These are phyloP conservation scores for Fundulus diaphanus DNA, from an alignment of 2,797 vertebrate genomes.

Conservation along the genomic window DNA sequence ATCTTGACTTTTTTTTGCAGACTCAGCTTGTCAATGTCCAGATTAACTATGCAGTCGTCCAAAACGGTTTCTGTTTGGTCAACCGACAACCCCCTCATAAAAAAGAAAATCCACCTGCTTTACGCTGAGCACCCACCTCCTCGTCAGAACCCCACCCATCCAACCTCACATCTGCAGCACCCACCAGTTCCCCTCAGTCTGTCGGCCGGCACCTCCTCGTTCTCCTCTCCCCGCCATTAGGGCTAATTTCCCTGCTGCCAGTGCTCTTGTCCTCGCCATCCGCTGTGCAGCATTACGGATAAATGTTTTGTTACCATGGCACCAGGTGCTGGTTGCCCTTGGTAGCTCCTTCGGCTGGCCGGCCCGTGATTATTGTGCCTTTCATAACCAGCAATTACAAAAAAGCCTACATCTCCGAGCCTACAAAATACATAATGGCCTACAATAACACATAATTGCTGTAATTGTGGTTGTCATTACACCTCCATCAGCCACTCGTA, in stretches of 20 bases:
- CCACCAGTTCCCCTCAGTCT: conserved; percentile 47
- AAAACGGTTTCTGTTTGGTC: neutral
- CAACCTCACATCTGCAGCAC: conserved; percentile 45
- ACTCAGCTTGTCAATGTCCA: neutral
- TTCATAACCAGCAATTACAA: conserved; percentile 76
- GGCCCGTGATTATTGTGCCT: conserved; percentile 66
- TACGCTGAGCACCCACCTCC: conserved; percentile 3
- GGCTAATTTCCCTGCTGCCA: conserved; percentile 76
- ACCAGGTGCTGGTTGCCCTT: conserved; percentile 63
- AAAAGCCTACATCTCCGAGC: conserved; percentile 73
- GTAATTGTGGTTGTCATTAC: conserved; percentile 73
- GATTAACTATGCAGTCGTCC: neutral
- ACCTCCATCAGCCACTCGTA: conserved; percentile 59
- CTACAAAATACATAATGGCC: conserved; percentile 79
- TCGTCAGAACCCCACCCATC: conserved; percentile 13
- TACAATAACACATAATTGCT: conserved; percentile 80
- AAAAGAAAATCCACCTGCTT: too few relatives aligned
- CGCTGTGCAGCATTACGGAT: conserved; percentile 69
- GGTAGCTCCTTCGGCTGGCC: conserved; percentile 59
- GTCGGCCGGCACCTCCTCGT: conserved; percentile 53
- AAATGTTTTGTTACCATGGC: conserved; percentile 82
- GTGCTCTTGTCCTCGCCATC: conserved; percentile 74
- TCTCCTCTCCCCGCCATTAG: conserved; percentile 68
- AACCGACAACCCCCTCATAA: neutral
- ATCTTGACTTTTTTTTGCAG: neutral